Percentiles rank a stretch among this genome's conserved stretches.
Evolutionary conservation across 2,888 invertebrate species (phyloP).

Genomic region (Helicoverpa assulta): DNA sequence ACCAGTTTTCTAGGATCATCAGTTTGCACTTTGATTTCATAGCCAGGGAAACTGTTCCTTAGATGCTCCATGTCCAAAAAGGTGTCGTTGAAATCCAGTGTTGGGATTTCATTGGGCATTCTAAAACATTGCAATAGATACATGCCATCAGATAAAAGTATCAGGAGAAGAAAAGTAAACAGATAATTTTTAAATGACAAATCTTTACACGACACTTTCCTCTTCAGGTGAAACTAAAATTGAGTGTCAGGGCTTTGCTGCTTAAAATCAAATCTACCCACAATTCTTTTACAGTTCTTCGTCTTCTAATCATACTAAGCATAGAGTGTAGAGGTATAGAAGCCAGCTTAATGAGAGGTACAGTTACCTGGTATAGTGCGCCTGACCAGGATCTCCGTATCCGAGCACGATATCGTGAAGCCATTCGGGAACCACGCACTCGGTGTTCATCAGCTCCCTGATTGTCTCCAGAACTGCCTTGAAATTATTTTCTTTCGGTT

Average conservation of each 20-base stretch:
- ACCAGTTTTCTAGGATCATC: constrained; percentile 92
- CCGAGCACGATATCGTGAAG: constrained; percentile 99
- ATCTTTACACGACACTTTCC: too few species aligned
- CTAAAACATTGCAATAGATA: constrained; percentile 80
- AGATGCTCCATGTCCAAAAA: constrained; percentile 98
- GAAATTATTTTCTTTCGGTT: constrained; percentile 99
- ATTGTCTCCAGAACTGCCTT: constrained; percentile 99
- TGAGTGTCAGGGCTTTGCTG: too few species aligned
- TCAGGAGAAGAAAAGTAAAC: too few species aligned
- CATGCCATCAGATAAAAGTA: too few species aligned
- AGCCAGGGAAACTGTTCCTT: constrained; percentile 95
- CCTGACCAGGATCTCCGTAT: constrained; percentile 99
- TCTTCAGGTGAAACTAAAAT: too few species aligned
- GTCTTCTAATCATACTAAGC: too few species aligned
- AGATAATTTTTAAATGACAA: too few species aligned
- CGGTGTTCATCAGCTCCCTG: constrained; percentile 99
- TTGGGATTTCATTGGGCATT: constrained; percentile 96
- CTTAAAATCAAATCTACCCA: too few species aligned
- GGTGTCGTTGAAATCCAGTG: constrained; percentile 99
- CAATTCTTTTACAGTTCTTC: too few species aligned
- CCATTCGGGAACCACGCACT: constrained; percentile 99
- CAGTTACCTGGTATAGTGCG: constrained; percentile 96
- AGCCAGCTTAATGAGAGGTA: neutral
- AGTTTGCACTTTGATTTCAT: constrained; percentile 93
- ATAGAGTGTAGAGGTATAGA: too few species aligned